Conservation (phyloP, 2,797 vertebrate species). For the Ficedula albicollis region DNA sequence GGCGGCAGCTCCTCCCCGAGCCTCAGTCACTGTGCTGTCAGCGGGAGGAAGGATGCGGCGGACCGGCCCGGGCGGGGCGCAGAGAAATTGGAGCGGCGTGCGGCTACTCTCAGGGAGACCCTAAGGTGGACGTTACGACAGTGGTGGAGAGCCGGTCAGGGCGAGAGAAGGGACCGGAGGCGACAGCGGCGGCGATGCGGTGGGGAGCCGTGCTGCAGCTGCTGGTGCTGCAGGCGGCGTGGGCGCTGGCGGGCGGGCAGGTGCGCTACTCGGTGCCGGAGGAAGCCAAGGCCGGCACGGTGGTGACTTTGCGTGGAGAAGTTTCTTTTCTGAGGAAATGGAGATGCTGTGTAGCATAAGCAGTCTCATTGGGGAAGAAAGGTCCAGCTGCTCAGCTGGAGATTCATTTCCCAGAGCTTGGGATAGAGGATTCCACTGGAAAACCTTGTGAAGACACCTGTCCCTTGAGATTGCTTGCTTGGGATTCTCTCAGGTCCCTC, state of each 20-base stretch:
- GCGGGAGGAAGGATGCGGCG: neutral
- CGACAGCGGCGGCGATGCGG: neutral
- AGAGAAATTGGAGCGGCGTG: accelerated
- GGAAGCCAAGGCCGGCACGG: too few species aligned
- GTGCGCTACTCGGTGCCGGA: neutral
- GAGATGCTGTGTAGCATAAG: neutral
- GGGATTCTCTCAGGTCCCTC: neutral
- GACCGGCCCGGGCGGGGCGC: accelerated
- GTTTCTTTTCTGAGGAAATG: neutral
- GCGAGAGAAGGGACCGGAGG: neutral
- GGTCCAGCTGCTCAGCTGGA: neutral
- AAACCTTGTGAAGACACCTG: accelerated
- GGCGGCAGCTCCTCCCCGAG: neutral
- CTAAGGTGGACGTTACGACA: accelerated
- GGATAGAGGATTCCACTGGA: neutral
- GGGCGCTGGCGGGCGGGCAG: slow-evolving; percentile 67
- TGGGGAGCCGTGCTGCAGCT: slow-evolving; percentile 28
- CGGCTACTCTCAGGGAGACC: accelerated
- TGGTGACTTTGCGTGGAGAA: too few species aligned
- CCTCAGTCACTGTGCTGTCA: neutral
- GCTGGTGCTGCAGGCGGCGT: slow-evolving; percentile 60
- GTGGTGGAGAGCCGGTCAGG: accelerated
- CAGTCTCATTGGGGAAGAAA: accelerated
- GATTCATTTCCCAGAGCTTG: accelerated
- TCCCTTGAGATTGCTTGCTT: accelerated